Evolutionary conservation across 2,888 invertebrate genomes (phyloP).

Genomic region (Mythimna lalbum): DNA sequence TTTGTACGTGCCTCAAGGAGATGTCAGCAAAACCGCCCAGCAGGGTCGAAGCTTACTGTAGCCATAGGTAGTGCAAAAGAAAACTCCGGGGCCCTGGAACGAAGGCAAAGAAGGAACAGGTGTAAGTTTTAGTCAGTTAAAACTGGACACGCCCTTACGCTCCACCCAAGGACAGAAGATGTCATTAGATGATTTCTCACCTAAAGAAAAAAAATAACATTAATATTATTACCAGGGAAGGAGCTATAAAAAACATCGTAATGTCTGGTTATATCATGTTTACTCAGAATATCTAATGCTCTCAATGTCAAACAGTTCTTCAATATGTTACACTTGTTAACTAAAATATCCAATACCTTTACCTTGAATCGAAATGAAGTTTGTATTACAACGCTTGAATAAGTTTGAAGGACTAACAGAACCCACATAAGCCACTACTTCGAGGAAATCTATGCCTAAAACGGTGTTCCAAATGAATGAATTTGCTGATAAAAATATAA

Average conservation of each 20-base stretch:
- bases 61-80: too few species aligned
- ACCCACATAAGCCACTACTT: background rate
- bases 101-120: too few species aligned
- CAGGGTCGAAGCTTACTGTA: too few species aligned
- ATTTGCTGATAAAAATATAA: background rate
- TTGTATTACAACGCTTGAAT: background rate
- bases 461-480: background rate
- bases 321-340: background rate
- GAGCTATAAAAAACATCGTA: background rate
- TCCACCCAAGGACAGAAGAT: too few species aligned
- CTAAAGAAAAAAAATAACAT: too few species aligned
- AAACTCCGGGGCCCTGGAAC: too few species aligned
- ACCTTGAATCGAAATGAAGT: too few species aligned
- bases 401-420: background rate
- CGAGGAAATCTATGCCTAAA: background rate
- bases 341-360: background rate
- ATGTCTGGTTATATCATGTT: background rate
- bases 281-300: background rate
- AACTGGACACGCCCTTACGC: too few species aligned
- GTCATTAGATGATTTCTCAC: too few species aligned
- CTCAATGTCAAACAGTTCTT: background rate
- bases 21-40: too few species aligned
- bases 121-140: too few species aligned
- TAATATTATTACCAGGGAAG: background rate
- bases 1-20: too few species aligned